phyloP scores from a whole-genome alignment of 2,113 vertebrate species.

The Leptobrachium ailaonicum region DNA sequence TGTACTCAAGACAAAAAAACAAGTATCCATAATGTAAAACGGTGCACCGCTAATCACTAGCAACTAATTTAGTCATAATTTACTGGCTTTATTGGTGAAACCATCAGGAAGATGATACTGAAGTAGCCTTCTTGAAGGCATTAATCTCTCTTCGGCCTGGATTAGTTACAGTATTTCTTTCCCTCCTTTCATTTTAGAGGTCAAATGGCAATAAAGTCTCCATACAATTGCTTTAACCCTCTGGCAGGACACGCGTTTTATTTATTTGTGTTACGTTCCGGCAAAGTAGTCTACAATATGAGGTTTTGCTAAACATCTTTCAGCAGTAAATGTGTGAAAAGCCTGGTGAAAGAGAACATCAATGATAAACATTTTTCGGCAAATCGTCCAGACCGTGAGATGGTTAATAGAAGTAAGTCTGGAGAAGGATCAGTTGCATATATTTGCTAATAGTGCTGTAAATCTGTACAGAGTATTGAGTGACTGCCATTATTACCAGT shows the following conservation, averaged over 20 bases:
- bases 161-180: neutral
- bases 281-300: neutral
- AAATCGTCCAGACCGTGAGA: slow-evolving; percentile 3
- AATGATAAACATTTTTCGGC: no score
- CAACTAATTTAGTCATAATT: no score
- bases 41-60: no score
- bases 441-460: neutral
- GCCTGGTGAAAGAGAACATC: no score
- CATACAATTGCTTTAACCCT: neutral
- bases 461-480: slow-evolving; percentile 36
- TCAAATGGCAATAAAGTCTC: slow-evolving; percentile 1
- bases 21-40: no score
- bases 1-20: no score
- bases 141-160: slow-evolving; percentile 31
- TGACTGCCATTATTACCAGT: slow-evolving; percentile 40
- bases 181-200: neutral
- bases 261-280: no score
- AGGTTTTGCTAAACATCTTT: neutral
- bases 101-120: neutral
- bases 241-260: neutral
- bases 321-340: neutral
- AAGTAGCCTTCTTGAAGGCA: slow-evolving; percentile 10
- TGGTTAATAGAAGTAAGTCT: slow-evolving; percentile 9
- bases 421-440: slow-evolving; percentile 9
- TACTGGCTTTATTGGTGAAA: neutral